Base-by-base conservation (phyloP, 2,113 vertebrate species). In the Connochaetes taurinus region DNA sequence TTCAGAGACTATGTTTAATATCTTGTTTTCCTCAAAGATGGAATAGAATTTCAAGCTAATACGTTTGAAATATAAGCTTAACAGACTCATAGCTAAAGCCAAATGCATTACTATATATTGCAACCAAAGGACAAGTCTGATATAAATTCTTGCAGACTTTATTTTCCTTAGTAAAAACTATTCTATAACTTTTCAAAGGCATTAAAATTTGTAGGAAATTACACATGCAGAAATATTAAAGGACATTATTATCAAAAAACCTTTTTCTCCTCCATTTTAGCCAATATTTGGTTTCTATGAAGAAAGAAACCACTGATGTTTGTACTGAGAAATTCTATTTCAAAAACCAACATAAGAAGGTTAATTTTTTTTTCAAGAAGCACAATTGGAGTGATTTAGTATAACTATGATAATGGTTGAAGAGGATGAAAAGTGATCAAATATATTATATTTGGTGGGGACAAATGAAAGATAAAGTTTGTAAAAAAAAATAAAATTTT, bases 1-100 rank as follows among this genome's bases (percentile, higher is more conserved):
- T 94, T 94, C 89, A 97, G 53, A 90, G 81, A 87, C 95, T 52
- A 85, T 90, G 92, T 96, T 96, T 95, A 94, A 94, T 95, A 94
- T 81, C 14, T 52, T 94, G 15, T 36, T 78, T 87, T 95, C 96
- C 43, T 97, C 45, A 95, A 93, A 92, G 29, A 93, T 40, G 53
- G 62, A 88, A 94, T 90, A 92, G 43, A 95, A 43, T 91, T 94
- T 95, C 87, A 95, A 94, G 87, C 57, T 84, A 81, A 64, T 87
- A 87, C 60, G 25, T 50, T 87, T 71, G n/a, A 71, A 36, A 71
- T 71, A 71, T 36, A 71, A 36, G 8, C 29, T 71, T 90, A 90
- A 91, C 90, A 90, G 84, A 81, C 84, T 96, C 64, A 94, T 16
- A 64, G 25, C n/a, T 81, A 85, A 82, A n/a, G 14, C 86, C n/a